Base-by-base conservation (phyloP, 2,888 invertebrate species). In the Adelphocoris suturalis region DNA sequence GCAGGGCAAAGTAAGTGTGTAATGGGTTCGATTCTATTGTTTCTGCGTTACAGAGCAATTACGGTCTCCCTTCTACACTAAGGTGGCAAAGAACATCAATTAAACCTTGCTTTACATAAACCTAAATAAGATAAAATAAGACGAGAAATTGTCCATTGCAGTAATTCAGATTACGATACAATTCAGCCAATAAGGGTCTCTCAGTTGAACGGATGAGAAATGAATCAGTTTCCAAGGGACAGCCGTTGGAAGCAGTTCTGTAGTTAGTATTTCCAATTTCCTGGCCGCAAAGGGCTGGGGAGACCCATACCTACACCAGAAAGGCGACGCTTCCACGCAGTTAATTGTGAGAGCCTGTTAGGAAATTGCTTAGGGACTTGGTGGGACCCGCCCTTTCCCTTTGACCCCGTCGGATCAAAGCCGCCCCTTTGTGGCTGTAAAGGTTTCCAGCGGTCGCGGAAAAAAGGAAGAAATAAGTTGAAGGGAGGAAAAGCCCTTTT, bases 331-430 rank as follows among this genome's bases (percentile, higher is more conserved):
- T 68, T 23, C 19, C 68, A 68, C 68, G 68, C 68, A 68, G 68
- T 68, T 68, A 68, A 68, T 68, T 68, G 68, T 57, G 57, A 68
- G 68, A 68, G 68, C 68, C 68, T 68, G 68, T 68, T 68, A 23
- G 68, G 68, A 68, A 68, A 68, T 68, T 68, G 68, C 68, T 68
- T 68, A 68, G 68, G 68, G 68, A 68, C 68, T 68, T 68, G 68
- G 68, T 13, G 68, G 61, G 61, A 19, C 61, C 61, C 61, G 68
- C 68, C 68, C 68, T 68, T 68, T 27, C 27, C 68, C 68, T 68
- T 68, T 68, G 68, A 68, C 68, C 68, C 68, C 23, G 5, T 7
- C 68, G 68, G 68, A 68, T 68, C 68, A 68, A 68, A 68, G 68
- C 27, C 27, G 68, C 1, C 68, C 68, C 68, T 68, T 68, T 23